These are phyloP conservation scores for Baccha elongata DNA, from an alignment of 2,888 invertebrate species.

Conservation along the genomic window DNA sequence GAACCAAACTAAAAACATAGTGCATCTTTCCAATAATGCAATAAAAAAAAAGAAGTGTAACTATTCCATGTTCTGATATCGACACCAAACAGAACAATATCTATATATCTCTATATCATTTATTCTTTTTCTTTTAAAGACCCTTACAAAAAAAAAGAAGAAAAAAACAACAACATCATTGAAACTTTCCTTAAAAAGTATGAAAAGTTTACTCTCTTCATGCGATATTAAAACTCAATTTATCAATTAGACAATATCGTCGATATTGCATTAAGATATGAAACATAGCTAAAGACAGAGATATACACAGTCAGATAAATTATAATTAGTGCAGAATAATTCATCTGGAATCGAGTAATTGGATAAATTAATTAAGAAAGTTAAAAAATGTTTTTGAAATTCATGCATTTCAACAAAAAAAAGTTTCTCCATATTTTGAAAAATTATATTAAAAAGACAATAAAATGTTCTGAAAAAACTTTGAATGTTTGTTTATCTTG, in stretches of 20 bases:
- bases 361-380: neutral
- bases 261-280: conserved; percentile 41
- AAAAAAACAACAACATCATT: too few relatives aligned
- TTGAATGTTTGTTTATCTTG: too few relatives aligned
- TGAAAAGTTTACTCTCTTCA: conserved; percentile 23
- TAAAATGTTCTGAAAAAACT: too few relatives aligned
- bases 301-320: too few relatives aligned
- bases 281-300: neutral
- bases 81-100: neutral
- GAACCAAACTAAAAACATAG: neutral
- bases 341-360: neutral
- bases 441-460: too few relatives aligned
- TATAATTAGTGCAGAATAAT: neutral
- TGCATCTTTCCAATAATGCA: neutral
- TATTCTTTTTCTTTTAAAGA: too few relatives aligned
- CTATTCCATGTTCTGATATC: neutral
- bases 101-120: neutral
- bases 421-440: neutral
- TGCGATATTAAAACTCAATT: conserved; percentile 62
- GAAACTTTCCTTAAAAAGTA: conserved; percentile 10
- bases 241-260: conserved; percentile 53
- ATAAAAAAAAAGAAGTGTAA: neutral
- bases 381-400: neutral
- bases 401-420: neutral
- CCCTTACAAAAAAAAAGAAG: neutral